Conservation (phyloP, 2,888 invertebrate genomes). For the Caenorhabditis angaria region DNA sequence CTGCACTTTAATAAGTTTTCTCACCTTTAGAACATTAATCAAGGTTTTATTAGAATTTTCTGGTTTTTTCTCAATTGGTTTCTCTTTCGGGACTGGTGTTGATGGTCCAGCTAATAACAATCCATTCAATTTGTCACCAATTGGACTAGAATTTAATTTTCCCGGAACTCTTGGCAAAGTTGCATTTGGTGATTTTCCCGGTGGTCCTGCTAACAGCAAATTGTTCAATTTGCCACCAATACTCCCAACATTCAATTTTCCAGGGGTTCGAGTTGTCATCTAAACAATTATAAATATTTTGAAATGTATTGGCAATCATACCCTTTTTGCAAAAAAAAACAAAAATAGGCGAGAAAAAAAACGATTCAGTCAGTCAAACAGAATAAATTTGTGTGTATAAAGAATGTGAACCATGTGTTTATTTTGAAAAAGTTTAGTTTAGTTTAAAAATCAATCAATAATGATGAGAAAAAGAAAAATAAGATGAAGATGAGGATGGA, state of each 20-base stretch:
- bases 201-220: neutral
- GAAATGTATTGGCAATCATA: too few relatives aligned
- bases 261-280: neutral
- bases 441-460: slow-evolving; percentile 1
- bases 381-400: too few relatives aligned
- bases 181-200: neutral
- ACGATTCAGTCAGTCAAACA: neutral
- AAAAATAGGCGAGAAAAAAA: neutral
- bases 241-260: neutral
- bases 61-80: neutral
- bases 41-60: neutral
- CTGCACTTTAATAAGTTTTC: neutral
- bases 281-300: neutral
- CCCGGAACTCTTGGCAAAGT: neutral
- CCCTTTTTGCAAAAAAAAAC: neutral
- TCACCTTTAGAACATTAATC: slow-evolving; percentile 2
- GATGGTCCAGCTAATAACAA: neutral
- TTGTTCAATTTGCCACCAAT: slow-evolving; percentile 6
- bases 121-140: neutral
- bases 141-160: neutral
- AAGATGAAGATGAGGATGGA: neutral
- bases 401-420: slow-evolving; percentile 1
- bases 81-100: neutral
- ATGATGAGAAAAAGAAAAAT: neutral
- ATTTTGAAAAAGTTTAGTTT: slow-evolving; percentile 1